phyloP scores from a whole-genome alignment of 2,113 vertebrate genomes.

The Thermophis baileyi region DNA sequence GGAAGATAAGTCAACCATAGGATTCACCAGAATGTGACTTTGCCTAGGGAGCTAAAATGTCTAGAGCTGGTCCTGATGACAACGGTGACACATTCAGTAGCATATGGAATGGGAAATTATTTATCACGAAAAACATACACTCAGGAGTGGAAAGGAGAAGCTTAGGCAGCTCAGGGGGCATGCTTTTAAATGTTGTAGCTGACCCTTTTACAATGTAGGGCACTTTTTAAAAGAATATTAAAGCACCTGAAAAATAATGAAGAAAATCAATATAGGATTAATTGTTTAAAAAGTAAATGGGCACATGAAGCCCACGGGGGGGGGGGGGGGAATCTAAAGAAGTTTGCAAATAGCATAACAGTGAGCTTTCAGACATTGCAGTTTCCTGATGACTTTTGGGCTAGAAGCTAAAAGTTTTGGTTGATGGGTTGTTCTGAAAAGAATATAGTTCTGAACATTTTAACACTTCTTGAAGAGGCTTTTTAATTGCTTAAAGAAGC shows the following conservation, averaged over 20 bases:
- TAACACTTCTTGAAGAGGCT: slow-evolving; percentile 41
- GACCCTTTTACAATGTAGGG: neutral
- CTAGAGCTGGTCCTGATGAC: neutral
- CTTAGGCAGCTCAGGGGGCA: neutral
- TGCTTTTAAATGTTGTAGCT: neutral
- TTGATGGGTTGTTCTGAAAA: neutral
- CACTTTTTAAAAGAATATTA: neutral
- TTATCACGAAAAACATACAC: neutral
- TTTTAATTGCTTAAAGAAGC: slow-evolving; percentile 35
- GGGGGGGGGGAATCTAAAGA: neutral
- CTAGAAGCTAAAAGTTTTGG: rapidly evolving
- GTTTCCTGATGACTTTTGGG: neutral
- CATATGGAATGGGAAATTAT: neutral
- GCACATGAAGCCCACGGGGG: neutral
- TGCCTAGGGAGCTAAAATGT: neutral
- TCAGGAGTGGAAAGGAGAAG: neutral
- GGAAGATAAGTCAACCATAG: neutral
- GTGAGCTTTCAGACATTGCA: neutral
- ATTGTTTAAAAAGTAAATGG: neutral
- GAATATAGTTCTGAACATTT: slow-evolving; percentile 39
- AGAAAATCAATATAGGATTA: neutral
- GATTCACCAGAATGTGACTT: neutral
- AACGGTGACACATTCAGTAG: neutral
- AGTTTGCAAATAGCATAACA: neutral
- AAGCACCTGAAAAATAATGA: neutral